Evolutionary conservation across 30 jellyfish, hydroid and myxozoan genomes (phyloP).

Genomic region (Aurelia aurita): DNA sequence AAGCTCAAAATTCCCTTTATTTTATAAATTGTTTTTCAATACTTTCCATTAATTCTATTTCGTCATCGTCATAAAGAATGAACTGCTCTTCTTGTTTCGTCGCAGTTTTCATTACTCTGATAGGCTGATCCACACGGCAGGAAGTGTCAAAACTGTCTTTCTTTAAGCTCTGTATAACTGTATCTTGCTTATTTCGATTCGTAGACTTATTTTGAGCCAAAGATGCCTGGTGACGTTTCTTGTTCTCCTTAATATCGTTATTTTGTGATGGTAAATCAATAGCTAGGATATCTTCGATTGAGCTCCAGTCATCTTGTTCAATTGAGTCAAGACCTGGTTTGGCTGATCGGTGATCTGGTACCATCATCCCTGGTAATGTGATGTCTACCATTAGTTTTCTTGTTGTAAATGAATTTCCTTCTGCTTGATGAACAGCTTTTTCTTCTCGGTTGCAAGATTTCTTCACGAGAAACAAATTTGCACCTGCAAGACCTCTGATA

Average conservation of each 20-base stretch:
- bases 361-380: not conserved
- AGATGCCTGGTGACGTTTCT: not conserved
- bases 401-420: not conserved
- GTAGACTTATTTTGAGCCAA: not conserved
- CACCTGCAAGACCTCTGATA: slow-evolving; percentile 13
- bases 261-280: not conserved
- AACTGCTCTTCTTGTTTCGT: not conserved
- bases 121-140: not conserved
- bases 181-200: not conserved
- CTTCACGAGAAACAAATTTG: slow-evolving; percentile 9
- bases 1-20: not conserved
- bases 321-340: not conserved
- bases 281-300: slow-evolving; percentile 1
- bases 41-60: slow-evolving; percentile 52
- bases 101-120: not conserved
- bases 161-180: no score
- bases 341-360: not conserved
- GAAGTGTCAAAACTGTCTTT: not conserved
- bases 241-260: not conserved
- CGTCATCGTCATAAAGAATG: slow-evolving; percentile 42
- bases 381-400: not conserved
- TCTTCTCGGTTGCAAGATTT: slow-evolving; percentile 7
- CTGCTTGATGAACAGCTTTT: not conserved
- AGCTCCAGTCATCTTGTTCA: slow-evolving; percentile 3
- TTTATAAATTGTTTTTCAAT: slow-evolving; percentile 41